Conservation (phyloP, 1,140 invertebrate genomes). For the Apis dorsata region DNA sequence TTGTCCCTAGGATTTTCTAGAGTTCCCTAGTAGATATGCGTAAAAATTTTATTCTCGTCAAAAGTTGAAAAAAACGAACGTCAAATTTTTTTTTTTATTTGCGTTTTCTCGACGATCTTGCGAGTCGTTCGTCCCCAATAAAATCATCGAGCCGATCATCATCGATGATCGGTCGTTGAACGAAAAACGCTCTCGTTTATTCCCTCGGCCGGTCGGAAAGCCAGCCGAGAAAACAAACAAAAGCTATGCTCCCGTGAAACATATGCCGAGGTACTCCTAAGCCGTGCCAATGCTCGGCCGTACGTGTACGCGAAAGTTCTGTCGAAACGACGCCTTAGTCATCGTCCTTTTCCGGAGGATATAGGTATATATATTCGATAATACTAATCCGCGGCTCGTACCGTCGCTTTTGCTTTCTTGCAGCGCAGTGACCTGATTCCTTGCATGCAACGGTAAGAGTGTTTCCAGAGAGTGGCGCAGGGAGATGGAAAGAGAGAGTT, state of each 20-base stretch:
- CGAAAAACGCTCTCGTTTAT: not conserved
- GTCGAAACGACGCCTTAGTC: constrained; percentile 67
- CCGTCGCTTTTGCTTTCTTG: constrained; percentile 77
- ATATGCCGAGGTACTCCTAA: constrained; percentile 4
- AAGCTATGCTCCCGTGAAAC: constrained; percentile 13
- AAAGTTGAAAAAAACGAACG: too few relatives aligned
- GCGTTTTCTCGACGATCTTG: too few relatives aligned
- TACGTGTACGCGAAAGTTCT: constrained; percentile 64
- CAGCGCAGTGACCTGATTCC: constrained; percentile 80
- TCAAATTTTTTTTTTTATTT: too few relatives aligned
- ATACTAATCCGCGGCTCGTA: constrained; percentile 76
- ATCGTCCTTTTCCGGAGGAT: constrained; percentile 69
- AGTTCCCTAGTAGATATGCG: too few relatives aligned
- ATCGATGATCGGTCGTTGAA: not conserved
- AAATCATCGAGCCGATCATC: not conserved
- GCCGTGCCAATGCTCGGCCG: constrained; percentile 32
- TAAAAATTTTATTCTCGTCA: too few relatives aligned
- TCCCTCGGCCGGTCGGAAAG: too few relatives aligned
- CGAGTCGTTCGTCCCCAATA: too few relatives aligned
- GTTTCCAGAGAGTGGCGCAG: constrained; percentile 69
- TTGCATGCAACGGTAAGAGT: constrained; percentile 77
- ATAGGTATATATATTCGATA: constrained; percentile 74
- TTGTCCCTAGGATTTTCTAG: too few relatives aligned
- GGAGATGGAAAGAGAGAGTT: constrained; percentile 66
- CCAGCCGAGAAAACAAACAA: not conserved